phyloP scores from a whole-genome alignment of 2,113 vertebrate species.

The Bungarus multicinctus region DNA sequence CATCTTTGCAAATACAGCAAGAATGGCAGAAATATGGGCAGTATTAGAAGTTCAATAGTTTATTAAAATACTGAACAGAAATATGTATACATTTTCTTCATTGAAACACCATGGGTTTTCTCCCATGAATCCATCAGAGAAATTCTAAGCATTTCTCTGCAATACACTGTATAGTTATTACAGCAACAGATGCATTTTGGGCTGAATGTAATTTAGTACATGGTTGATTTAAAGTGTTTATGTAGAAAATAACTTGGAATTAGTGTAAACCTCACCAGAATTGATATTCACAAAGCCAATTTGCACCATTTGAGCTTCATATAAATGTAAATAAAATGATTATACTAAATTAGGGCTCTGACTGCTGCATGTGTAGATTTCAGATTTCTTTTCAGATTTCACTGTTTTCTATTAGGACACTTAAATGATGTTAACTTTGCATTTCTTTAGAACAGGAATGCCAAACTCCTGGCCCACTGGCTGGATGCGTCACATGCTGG shows the following conservation, averaged over 20 bases:
- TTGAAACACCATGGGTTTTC: not conserved
- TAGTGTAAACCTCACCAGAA: not conserved
- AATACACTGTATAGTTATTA: not conserved
- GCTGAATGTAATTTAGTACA: not conserved
- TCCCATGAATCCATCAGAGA: not conserved
- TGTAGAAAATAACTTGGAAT: not conserved
- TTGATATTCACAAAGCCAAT: not conserved
- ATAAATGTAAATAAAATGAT: not conserved
- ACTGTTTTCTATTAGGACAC: not conserved
- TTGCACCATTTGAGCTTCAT: not conserved
- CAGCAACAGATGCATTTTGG: not conserved
- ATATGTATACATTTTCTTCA: not conserved
- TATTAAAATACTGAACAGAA: not conserved
- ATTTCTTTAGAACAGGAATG: not conserved
- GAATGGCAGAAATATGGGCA: not conserved
- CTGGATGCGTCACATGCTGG: too few relatives aligned
- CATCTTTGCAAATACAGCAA: not conserved
- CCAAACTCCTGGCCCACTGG: too few relatives aligned
- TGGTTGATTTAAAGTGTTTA: not conserved
- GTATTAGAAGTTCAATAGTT: conserved; percentile 12
- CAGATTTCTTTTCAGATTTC: not conserved
- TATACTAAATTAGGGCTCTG: not conserved
- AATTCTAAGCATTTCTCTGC: not conserved
- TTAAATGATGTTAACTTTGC: not conserved
- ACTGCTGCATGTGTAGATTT: not conserved